Evolutionary conservation across 2,113 vertebrate species (phyloP).

Genomic region (Archocentrus centrarchus): DNA sequence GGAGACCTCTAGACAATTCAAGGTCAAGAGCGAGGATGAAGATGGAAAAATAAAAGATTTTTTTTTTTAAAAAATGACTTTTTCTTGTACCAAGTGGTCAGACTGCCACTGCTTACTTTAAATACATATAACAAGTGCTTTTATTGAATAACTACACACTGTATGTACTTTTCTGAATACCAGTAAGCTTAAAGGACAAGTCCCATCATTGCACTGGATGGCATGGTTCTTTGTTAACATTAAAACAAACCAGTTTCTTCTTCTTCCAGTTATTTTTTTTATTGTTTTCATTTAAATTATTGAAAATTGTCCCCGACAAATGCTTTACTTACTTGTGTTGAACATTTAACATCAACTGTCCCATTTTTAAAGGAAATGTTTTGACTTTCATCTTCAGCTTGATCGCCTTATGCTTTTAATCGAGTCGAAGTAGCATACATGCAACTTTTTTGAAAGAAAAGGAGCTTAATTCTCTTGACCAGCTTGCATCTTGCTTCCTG

Average conservation of each 20-base stretch:
- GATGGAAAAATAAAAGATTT: not conserved
- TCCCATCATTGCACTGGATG: not conserved
- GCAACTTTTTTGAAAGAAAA: not conserved
- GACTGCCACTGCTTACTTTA: not conserved
- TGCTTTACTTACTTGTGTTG: not conserved
- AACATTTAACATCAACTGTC: not conserved
- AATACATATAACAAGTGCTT: not conserved
- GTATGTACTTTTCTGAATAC: not conserved
- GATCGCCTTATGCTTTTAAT: not conserved
- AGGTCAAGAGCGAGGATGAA: conserved; percentile 46
- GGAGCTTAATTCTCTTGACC: conserved; percentile 38
- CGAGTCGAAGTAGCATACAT: not conserved
- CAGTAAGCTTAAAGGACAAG: not conserved
- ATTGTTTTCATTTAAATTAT: not conserved
- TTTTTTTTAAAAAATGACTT: not conserved
- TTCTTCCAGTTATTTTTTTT: no score
- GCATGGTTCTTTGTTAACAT: not conserved
- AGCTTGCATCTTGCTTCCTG: conserved; percentile 59
- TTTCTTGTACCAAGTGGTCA: not conserved
- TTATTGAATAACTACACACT: not conserved
- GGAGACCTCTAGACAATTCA: conserved; percentile 52
- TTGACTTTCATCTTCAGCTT: not conserved
- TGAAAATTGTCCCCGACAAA: no score
- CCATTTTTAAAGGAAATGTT: not conserved
- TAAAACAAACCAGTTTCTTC: not conserved